Conservation (phyloP, 1,140 invertebrate species). For the Gryllus bimaculatus region DNA sequence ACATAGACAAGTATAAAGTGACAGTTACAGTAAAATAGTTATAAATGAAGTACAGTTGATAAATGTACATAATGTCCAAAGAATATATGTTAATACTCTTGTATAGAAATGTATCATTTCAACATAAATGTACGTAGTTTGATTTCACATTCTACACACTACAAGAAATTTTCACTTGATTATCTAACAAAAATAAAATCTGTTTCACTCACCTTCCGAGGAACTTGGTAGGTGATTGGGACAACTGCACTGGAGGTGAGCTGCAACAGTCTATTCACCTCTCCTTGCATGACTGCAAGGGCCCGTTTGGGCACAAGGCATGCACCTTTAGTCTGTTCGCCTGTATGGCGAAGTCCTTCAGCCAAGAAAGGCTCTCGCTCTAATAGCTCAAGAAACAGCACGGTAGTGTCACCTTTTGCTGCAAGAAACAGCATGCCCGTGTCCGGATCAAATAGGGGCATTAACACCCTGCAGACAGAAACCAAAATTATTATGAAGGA, state of each 20-base stretch:
- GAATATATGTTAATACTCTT: no score
- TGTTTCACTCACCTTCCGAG: conserved; percentile 57
- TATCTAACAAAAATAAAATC: not conserved
- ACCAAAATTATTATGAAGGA: no score
- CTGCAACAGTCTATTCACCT: conserved; percentile 83
- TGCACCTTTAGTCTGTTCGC: conserved; percentile 85
- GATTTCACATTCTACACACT: no score
- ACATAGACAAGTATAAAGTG: no score
- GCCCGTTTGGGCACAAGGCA: conserved; percentile 85
- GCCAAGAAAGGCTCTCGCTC: conserved; percentile 73
- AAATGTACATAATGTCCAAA: no score
- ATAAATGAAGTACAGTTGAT: no score
- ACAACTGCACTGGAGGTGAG: conserved; percentile 76
- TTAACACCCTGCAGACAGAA: conserved; percentile 50
- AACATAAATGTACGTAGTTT: no score
- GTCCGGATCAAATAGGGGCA: conserved; percentile 82
- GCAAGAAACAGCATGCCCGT: conserved; percentile 89
- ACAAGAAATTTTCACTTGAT: conserved; percentile 3
- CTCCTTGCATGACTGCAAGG: conserved; percentile 86
- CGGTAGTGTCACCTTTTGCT: conserved; percentile 85
- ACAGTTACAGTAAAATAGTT: no score
- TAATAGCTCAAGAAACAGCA: conserved; percentile 74
- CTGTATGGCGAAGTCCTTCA: conserved; percentile 70
- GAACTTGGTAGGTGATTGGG: conserved; percentile 88
- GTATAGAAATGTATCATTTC: no score